Evolutionary conservation across 2,113 vertebrate species (phyloP).

Genomic region (Cheirogaleus medius): DNA sequence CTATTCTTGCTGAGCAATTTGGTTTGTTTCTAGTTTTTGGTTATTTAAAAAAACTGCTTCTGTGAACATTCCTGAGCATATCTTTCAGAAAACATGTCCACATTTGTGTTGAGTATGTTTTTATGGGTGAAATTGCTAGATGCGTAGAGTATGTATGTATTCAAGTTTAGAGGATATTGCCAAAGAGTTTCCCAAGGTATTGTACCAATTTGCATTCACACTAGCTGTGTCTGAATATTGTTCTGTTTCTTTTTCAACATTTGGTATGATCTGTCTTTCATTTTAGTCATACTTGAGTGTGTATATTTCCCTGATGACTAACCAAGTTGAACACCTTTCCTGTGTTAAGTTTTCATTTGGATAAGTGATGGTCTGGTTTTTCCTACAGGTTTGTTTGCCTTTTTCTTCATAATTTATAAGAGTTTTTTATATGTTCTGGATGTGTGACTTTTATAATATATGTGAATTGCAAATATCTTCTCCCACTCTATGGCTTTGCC

Average conservation of each 20-base stretch:
- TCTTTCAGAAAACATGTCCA: not conserved
- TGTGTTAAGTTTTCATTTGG: not conserved
- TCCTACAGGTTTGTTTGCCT: not conserved
- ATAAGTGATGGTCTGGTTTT: not conserved
- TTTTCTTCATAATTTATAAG: slow-evolving; percentile 5
- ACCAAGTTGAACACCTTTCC: not conserved
- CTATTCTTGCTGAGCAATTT: not conserved
- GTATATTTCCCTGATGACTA: not conserved
- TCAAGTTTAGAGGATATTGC: not conserved
- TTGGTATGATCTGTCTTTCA: not conserved
- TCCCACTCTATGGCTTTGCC: not conserved
- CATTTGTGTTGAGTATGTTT: not conserved
- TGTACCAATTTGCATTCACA: not conserved
- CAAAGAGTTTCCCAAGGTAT: not conserved
- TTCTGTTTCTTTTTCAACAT: not conserved
- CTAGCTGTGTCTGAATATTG: slow-evolving; percentile 13
- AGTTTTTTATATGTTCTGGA: not conserved
- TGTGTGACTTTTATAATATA: not conserved
- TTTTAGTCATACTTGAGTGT: not conserved
- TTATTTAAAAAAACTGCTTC: not conserved
- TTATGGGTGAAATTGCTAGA: not conserved
- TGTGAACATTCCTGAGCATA: not conserved
- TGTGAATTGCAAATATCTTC: not conserved
- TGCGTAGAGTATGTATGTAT: not conserved
- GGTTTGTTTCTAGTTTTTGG: slow-evolving; percentile 14